A percentile compares a stretch with the other conserved stretches of the same genome.
Evolutionary conservation across 2,797 vertebrate species (phyloP).

Genomic region (Hipposideros larvatus): DNA sequence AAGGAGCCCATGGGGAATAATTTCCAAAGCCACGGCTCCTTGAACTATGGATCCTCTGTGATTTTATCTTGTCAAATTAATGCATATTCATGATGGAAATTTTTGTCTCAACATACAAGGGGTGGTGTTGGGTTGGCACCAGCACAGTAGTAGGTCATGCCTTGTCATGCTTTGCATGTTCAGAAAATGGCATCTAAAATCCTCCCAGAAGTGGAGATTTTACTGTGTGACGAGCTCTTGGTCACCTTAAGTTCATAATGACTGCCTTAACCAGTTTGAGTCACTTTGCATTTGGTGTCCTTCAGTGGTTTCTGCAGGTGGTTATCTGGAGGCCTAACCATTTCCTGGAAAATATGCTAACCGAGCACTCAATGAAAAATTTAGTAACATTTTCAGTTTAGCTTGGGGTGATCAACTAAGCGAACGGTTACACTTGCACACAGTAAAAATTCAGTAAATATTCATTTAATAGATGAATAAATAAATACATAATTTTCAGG

Average conservation of each 20-base stretch:
- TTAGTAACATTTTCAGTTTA: background rate
- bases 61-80: background rate
- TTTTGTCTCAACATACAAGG: background rate
- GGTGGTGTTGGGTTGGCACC: too few species aligned
- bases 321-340: background rate
- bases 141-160: background rate
- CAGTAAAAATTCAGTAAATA: background rate
- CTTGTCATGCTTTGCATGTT: too few species aligned
- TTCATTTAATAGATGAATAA: background rate
- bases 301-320: background rate
- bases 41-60: too few species aligned
- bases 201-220: background rate
- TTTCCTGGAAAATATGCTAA: background rate
- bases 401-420: background rate
- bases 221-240: background rate
- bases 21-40: background rate
- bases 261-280: background rate
- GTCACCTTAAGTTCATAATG: background rate
- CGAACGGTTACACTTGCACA: background rate
- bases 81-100: background rate
- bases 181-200: background rate
- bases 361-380: background rate
- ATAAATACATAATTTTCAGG: background rate
- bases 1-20: too few species aligned
- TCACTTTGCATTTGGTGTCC: too few species aligned